These are phyloP conservation scores for Eilema griseolum DNA, from an alignment of 2,888 invertebrate species.

Conservation along the genomic window DNA sequence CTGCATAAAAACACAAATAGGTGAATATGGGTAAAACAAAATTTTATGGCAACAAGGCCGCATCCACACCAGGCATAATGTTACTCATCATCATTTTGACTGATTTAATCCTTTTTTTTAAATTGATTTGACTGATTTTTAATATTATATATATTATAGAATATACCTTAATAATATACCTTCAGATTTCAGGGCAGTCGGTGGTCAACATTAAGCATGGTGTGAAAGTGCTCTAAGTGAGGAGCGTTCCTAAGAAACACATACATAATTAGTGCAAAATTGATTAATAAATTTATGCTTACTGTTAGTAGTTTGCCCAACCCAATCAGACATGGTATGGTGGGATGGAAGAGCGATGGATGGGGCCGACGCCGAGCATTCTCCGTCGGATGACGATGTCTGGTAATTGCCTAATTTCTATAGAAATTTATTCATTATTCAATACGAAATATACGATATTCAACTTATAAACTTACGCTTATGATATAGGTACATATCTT, in stretches of 20 bases:
- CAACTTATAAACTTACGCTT: too few relatives aligned
- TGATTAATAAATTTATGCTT: slow-evolving; percentile 64
- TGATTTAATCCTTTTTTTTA: too few relatives aligned
- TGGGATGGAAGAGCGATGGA: slow-evolving; percentile 85
- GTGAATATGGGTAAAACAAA: not conserved
- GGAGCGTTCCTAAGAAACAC: slow-evolving; percentile 18
- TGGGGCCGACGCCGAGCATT: slow-evolving; percentile 89
- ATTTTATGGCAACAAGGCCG: not conserved
- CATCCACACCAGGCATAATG: slow-evolving; percentile 17
- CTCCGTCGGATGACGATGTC: slow-evolving; percentile 88
- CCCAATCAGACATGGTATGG: slow-evolving; percentile 92
- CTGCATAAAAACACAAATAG: not conserved
- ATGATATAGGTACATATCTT: too few relatives aligned
- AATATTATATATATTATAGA: slow-evolving; percentile 17
- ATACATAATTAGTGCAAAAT: slow-evolving; percentile 24
- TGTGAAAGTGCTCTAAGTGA: slow-evolving; percentile 18
- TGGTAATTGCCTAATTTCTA: slow-evolving; percentile 84
- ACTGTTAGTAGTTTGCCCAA: slow-evolving; percentile 96
- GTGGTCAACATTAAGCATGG: slow-evolving; percentile 20
- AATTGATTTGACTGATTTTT: too few relatives aligned
- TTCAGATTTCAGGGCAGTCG: slow-evolving; percentile 17
- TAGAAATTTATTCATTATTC: slow-evolving; percentile 58
- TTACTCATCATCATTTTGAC: slow-evolving; percentile 6
- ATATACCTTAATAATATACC: too few relatives aligned
- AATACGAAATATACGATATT: slow-evolving; percentile 8